Base-by-base conservation (phyloP, 2,113 vertebrate species). In the Rhinolophus sinicus region DNA sequence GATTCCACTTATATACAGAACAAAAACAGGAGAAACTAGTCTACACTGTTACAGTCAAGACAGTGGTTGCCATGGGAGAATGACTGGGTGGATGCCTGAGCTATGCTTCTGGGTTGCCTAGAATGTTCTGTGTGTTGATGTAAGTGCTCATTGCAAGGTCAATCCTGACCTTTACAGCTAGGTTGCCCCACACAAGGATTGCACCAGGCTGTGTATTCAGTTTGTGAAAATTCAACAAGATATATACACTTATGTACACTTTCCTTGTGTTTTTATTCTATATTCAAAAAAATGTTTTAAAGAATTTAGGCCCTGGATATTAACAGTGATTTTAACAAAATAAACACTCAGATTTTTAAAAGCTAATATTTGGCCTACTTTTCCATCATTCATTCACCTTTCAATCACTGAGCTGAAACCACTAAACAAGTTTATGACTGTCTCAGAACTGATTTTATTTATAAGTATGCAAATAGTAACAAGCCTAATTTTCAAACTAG, bases 241-340 rank as follows among this genome's bases (percentile, higher is more conserved):
- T 33, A 40, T 33, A 40, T 38, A 35, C 50, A 47, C 19, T 54
- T 62, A 62, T 0, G 6, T 38, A 30, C 15, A 78, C 64, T 70
- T 83, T 22, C 69, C 47, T n/a, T n/a, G 8, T 64, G 69, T 35
- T 77, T n/a, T 60, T 88, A 62, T 62, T 76, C 58, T 44, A 72
- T n/a, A 89, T 13, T 85, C 33, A 72, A 24, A 69, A 86, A 35
- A 72, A 90, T 24, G 4, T 78, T 80, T 80, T 21, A 90, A 93
- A 30, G 7, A 80, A 38, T 56, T 85, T 50, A 56, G 44, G 35
- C 33, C 50, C 22, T 65, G 28, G 54, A 28, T 44, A 93, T 75
- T 77, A 90, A 60, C 15, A 88, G 69, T 72, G 35, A 93, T 70
- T 85, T 83, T 78, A 78, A 89, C 28, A 69, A 88, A 92, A 67